These are phyloP conservation scores for Holothuria leucospilota DNA, from an alignment of 53 echinoderm and acorn worm genomes.

Conservation along the genomic window DNA sequence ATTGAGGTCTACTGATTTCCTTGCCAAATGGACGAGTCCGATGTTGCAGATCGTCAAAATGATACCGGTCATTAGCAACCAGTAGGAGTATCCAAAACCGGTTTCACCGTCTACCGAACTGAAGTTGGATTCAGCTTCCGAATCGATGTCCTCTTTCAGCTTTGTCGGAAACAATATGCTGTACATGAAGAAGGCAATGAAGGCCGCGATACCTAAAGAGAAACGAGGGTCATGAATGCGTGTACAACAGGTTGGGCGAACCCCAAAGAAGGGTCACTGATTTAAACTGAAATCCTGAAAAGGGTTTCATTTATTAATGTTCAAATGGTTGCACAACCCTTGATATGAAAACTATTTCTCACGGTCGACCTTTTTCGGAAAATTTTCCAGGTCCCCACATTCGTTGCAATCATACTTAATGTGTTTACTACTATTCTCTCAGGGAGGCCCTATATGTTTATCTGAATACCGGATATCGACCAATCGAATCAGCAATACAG, in stretches of 20 bases:
- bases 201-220: not conserved
- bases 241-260: too few species aligned
- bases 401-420: too few species aligned
- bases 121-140: conserved; percentile 11
- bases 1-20: not conserved
- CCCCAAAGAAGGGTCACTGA: too few species aligned
- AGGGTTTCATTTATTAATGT: not conserved
- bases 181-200: conserved; percentile 36
- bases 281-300: not conserved
- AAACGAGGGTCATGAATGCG: too few species aligned
- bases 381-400: too few species aligned
- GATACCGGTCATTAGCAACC: not conserved
- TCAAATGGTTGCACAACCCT: not conserved
- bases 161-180: conserved; percentile 29
- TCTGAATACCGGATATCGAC: too few species aligned
- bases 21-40: conserved; percentile 27
- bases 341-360: not conserved
- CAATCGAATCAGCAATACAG: too few species aligned
- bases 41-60: not conserved
- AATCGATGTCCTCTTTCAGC: conserved; percentile 16
- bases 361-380: not conserved
- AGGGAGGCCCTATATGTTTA: too few species aligned
- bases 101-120: not conserved
- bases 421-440: too few species aligned
- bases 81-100: conserved; percentile 5